Evolutionary conservation across 2,113 vertebrate species (phyloP).

Genomic region (Capreolus pygargus): DNA sequence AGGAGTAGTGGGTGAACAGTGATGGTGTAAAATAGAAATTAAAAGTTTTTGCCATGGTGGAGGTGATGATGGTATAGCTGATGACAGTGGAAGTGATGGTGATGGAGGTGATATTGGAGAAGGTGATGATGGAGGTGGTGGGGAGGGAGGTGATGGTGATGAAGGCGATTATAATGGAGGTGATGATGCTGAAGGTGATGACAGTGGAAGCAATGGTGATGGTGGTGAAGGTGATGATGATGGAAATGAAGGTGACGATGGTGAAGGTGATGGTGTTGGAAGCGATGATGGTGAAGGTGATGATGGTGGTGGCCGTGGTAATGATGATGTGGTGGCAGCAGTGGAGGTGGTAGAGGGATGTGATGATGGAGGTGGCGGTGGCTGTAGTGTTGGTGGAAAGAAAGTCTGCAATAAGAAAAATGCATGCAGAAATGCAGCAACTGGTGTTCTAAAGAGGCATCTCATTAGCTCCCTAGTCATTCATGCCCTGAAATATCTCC

Average conservation of each 20-base stretch:
- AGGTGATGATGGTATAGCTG: fast-evolving
- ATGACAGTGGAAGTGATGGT: background rate
- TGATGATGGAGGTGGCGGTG: background rate
- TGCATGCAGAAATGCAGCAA: background rate
- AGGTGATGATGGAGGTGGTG: background rate
- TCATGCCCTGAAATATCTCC: background rate
- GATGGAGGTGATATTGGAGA: background rate
- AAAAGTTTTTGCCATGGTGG: background rate
- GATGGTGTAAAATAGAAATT: background rate
- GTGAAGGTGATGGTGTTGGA: background rate
- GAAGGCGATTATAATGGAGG: too few species aligned
- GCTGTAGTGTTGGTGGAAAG: background rate
- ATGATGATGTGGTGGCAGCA: too few species aligned
- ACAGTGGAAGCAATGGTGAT: background rate
- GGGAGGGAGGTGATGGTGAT: background rate
- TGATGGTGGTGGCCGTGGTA: fast-evolving
- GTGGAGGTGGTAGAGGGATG: background rate
- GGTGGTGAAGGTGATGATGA: background rate
- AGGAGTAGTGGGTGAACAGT: background rate
- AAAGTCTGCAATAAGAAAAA: background rate
- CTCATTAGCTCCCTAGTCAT: background rate
- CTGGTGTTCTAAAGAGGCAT: background rate
- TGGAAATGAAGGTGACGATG: background rate
- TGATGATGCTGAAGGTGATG: background rate
- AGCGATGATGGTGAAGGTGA: background rate